Conservation (phyloP, 2,797 vertebrate species). For the Champsocephalus gunnari region DNA sequence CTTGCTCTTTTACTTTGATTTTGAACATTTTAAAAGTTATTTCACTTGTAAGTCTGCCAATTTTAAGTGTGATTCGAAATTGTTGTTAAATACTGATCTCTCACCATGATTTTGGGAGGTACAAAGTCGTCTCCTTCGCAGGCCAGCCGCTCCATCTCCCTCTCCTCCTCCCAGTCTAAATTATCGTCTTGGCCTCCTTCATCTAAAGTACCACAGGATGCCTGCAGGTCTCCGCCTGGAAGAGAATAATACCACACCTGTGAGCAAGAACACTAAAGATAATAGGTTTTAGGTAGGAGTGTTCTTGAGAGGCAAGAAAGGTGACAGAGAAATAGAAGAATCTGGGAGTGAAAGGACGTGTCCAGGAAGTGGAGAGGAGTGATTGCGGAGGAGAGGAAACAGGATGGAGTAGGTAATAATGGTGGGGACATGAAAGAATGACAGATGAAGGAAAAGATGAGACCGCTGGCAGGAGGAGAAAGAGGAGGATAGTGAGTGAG, state of each 20-base stretch:
- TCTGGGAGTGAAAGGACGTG: slow-evolving; percentile 11
- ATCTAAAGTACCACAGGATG: slow-evolving; percentile 88
- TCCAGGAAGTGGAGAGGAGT: slow-evolving; percentile 34
- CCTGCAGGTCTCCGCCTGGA: slow-evolving; percentile 93
- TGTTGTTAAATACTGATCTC: neutral
- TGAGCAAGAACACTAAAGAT: slow-evolving; percentile 34
- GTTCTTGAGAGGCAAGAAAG: slow-evolving; percentile 29
- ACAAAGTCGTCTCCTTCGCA: slow-evolving; percentile 94
- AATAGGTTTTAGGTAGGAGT: slow-evolving; percentile 29
- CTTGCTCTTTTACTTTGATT: neutral
- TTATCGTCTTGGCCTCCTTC: slow-evolving; percentile 88
- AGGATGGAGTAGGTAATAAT: slow-evolving; percentile 47
- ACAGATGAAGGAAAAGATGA: slow-evolving; percentile 27
- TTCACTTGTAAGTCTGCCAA: neutral
- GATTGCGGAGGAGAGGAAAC: slow-evolving; percentile 33
- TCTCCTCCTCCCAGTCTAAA: slow-evolving; percentile 95
- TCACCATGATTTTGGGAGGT: slow-evolving; percentile 97
- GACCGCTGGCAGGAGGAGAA: slow-evolving; percentile 36
- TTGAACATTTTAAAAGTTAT: too few relatives aligned
- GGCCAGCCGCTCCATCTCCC: slow-evolving; percentile 91
- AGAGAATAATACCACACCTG: slow-evolving; percentile 26
- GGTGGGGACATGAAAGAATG: slow-evolving; percentile 36
- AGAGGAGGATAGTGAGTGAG: slow-evolving; percentile 32
- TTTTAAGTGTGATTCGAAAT: neutral
- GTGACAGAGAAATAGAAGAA: slow-evolving; percentile 31